Percentiles rank a stretch among this genome's conserved stretches.
phyloP scores from a whole-genome alignment of 2,888 invertebrate species.

The Campaea margaritaria region DNA sequence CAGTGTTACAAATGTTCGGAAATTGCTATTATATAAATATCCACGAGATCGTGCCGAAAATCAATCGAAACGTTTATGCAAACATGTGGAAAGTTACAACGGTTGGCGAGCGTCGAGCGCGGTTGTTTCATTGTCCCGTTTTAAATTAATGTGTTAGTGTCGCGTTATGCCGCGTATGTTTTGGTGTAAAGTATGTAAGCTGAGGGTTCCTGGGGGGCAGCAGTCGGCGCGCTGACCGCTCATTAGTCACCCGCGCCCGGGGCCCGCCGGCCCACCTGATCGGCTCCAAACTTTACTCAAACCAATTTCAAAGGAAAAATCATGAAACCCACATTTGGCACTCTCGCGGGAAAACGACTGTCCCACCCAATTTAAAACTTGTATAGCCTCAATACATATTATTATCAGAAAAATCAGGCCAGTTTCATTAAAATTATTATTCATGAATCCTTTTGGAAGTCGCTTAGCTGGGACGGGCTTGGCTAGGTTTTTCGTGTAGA shows the following conservation, averaged over 20 bases:
- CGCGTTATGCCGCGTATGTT: conserved; percentile 28
- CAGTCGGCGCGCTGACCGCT: conserved; percentile 65
- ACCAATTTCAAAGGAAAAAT: conserved; percentile 57
- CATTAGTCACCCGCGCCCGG: conserved; percentile 60
- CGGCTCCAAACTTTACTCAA: conserved; percentile 53
- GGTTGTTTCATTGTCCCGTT: conserved; percentile 25
- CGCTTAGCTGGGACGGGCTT: background rate
- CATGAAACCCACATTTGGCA: conserved; percentile 51
- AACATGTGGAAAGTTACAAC: conserved; percentile 34
- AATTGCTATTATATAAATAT: conserved; percentile 55
- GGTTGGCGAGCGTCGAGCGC: conserved; percentile 9
- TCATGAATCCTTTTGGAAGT: background rate
- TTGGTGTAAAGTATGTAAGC: conserved; percentile 54
- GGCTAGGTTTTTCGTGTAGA: conserved; percentile 1
- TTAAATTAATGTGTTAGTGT: conserved; percentile 29
- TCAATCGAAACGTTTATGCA: conserved; percentile 40
- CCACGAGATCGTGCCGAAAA: conserved; percentile 32
- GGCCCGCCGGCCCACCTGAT: conserved; percentile 56
- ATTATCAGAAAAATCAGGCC: conserved; percentile 14
- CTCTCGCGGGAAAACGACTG: conserved; percentile 32
- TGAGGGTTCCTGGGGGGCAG: conserved; percentile 47
- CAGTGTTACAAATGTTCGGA: conserved; percentile 62
- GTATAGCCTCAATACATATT: conserved; percentile 19
- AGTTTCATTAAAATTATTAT: conserved; percentile 12
- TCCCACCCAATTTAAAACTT: conserved; percentile 41